Base-by-base conservation (phyloP, 2,888 invertebrate species). In the Fragum fragum region DNA sequence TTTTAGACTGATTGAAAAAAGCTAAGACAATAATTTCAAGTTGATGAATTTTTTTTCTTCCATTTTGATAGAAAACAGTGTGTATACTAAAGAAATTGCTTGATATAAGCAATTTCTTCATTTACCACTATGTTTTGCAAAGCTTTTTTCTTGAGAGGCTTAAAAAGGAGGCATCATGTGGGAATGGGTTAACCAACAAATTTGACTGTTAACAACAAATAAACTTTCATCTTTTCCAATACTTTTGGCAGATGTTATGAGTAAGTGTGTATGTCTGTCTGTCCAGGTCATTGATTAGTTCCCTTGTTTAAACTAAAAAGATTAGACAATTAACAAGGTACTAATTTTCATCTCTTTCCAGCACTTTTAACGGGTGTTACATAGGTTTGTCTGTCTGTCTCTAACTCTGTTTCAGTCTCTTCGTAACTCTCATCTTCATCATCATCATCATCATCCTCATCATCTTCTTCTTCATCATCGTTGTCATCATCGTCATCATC, bases 401-500 rank as follows among this genome's bases (percentile, higher is more conserved):
- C 85, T 29, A 36, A 3, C 32, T 85, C 85, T 39, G 77, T 77
- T 42, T 85, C 85, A 36, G 76, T 74, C 21, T 83, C 83, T 9
- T 79, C 79, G 28, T 76, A 72, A 61, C 78, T 66, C 23, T 72
- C 72, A 26, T 80, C 81, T 39, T 74, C 75, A 29, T 80, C 76
- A 21, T 70, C 74, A n/a, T 79, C 78, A 3, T 86, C 84, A n/a
- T 87, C 84, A 3, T 88, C 87, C 23, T 86, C 87, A 18, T 89
- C 87, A 28, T 89, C 86, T 9, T 88, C 89, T 9, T 86, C 85
- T 42, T 85, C 82, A 68, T 87, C 81, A 36, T 85, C 87, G 23
- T 88, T 82, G 9, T 87, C 87, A 26, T 86, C 87, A 26, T 86
- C 85, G 29, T 85, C 86, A 28, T 88, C 88, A 21, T 89, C 89